Evolutionary conservation across 2,113 vertebrate species (phyloP).

Genomic region (Pyrgilauda ruficollis): DNA sequence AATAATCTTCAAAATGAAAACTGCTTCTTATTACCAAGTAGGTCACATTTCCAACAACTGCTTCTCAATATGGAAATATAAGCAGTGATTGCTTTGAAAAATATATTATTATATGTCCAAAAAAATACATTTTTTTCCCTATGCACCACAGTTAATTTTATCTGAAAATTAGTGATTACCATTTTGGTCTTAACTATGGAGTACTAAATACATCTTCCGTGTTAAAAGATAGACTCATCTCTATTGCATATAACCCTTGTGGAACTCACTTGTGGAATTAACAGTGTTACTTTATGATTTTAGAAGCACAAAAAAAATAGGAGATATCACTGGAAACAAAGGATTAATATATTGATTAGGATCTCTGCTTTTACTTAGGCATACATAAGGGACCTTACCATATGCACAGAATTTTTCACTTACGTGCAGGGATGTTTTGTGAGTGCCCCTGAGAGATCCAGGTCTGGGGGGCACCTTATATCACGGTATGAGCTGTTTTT

Average conservation of each 20-base stretch:
- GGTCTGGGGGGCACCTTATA: not conserved
- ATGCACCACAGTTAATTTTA: slow-evolving; percentile 67
- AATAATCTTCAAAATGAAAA: slow-evolving; percentile 39
- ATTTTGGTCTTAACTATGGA: slow-evolving; percentile 67
- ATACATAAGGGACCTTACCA: not conserved
- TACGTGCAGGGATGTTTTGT: not conserved
- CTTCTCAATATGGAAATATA: slow-evolving; percentile 66
- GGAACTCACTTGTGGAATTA: not conserved
- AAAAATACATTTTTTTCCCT: slow-evolving; percentile 54
- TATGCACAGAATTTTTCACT: not conserved
- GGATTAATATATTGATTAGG: not conserved
- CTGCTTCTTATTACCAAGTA: slow-evolving; percentile 39
- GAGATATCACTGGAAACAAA: not conserved
- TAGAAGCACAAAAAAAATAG: not conserved
- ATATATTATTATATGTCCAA: slow-evolving; percentile 69
- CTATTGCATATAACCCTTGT: not conserved
- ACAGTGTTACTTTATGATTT: slow-evolving; percentile 14
- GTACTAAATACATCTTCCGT: slow-evolving; percentile 35
- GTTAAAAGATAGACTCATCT: slow-evolving; percentile 42
- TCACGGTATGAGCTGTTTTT: not conserved
- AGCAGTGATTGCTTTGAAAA: slow-evolving; percentile 72
- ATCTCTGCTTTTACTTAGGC: not conserved
- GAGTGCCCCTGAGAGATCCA: not conserved
- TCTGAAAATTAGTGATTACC: slow-evolving; percentile 69
- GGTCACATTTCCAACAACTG: slow-evolving; percentile 50